phyloP scores from a whole-genome alignment of 2,113 vertebrate species.

The Siniperca chuatsi region DNA sequence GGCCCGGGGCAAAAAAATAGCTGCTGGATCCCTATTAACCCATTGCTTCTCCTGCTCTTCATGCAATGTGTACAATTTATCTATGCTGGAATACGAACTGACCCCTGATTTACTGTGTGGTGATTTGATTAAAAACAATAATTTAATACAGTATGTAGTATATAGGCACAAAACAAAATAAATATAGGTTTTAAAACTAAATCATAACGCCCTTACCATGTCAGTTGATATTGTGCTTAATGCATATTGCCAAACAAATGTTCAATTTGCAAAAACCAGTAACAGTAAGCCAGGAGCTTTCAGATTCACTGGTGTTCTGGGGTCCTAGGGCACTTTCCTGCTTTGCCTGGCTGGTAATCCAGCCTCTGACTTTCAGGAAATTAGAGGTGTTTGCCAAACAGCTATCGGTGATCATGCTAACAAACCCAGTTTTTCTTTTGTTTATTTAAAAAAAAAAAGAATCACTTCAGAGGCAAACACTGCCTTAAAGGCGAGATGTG shows the following conservation, averaged over 20 bases:
- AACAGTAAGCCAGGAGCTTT: background rate
- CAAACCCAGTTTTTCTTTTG: background rate
- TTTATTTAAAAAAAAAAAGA: background rate
- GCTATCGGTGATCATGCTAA: background rate
- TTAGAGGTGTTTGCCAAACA: background rate
- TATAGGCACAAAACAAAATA: background rate
- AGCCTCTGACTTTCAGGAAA: background rate
- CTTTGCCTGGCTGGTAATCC: background rate
- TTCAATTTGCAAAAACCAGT: slow-evolving; percentile 1
- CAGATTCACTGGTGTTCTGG: background rate
- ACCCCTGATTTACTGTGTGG: background rate
- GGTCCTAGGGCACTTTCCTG: background rate
- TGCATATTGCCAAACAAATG: background rate
- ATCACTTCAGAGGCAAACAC: background rate
- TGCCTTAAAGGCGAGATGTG: background rate
- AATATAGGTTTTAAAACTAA: background rate
- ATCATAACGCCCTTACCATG: background rate
- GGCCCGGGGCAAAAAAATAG: background rate
- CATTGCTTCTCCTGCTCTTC: background rate
- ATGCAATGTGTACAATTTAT: background rate
- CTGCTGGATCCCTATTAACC: background rate
- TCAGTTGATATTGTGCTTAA: no score
- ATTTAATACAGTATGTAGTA: background rate
- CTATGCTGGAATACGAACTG: background rate
- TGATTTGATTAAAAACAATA: background rate